Evolutionary conservation across 2,113 vertebrate genomes (phyloP), one percentile per base, ranked within the genome.

Genomic region (Castor canadensis): DNA sequence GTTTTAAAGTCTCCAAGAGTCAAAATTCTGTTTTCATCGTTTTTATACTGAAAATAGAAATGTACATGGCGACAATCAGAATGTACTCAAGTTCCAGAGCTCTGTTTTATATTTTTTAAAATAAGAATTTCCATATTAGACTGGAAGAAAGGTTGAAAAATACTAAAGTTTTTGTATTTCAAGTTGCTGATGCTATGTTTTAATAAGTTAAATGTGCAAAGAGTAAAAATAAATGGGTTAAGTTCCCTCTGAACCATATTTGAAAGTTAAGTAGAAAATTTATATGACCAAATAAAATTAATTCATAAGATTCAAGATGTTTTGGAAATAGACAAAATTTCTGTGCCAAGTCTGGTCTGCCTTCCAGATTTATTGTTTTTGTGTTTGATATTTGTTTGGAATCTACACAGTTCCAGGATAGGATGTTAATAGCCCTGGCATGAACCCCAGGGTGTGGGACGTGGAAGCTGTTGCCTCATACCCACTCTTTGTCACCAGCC

Each of bases 211-310:
- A 67, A 45, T 80, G 22, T 38, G 11, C 47, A 93, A 72, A 91
- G n/a, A 73, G 17, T 15, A 62, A 81, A 89, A 90, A 45, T 45
- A 82, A 86, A 77, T 83, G 45, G 58, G 22, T 88, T 91, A 86
- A 32, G 3, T 3, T 66, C 35, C 54, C 77, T 91, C 45, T 69
- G 43, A 87, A 49, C 4, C 35, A 5, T 83, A 52, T 85, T 95
- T 95, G 82, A 54, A 92, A 89, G 60, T 92, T 89, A 93, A 89
- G 54, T 43, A n/a, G 43, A 62, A 94, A 91, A 89, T 76, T 56
- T 90, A 79, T 58, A 58, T 43, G 89, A 77, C 17, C 40, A 96
- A 77, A 86, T 93, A 90, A 40, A 77, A 86, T 93, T 87, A 40
- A 79, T 90, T 35, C 87, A 32, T 93, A 49, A 62, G 40, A 77